These are phyloP conservation scores for Dissostichus mawsoni DNA, from an alignment of 2,113 vertebrate species.

Conservation along the genomic window DNA sequence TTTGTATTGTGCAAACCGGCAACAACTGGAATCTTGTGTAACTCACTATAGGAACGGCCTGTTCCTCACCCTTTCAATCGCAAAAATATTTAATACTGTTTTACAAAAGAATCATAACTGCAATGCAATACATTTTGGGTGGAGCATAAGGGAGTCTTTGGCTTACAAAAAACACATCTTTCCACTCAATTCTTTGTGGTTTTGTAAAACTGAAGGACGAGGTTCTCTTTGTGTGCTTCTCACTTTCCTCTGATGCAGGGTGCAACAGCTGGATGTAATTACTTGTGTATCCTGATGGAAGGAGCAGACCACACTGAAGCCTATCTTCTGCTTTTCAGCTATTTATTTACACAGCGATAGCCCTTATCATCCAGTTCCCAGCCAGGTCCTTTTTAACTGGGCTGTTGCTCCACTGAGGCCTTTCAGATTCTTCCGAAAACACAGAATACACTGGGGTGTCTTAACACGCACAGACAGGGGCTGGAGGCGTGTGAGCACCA, in stretches of 20 bases:
- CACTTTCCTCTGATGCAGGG: constrained; percentile 33
- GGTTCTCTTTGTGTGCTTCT: constrained; percentile 35
- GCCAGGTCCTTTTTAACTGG: constrained; percentile 41
- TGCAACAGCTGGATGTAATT: constrained; percentile 80
- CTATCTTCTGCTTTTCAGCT: constrained; percentile 59
- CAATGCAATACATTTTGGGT: background rate
- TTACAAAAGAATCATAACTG: background rate
- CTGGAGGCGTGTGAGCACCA: constrained; percentile 5
- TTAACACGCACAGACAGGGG: constrained; percentile 37
- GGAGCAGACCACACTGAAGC: constrained; percentile 79
- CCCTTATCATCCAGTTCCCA: constrained; percentile 72
- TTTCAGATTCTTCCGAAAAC: constrained; percentile 44
- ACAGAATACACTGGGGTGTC: constrained; percentile 51
- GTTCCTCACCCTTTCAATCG: background rate
- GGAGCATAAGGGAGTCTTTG: background rate
- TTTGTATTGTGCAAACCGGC: background rate
- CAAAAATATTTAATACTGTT: background rate
- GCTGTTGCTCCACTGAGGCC: constrained; percentile 32
- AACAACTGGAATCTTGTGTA: background rate
- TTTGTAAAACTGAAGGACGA: constrained; percentile 9
- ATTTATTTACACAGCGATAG: constrained; percentile 78
- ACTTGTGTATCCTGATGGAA: constrained; percentile 66
- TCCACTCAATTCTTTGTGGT: background rate
- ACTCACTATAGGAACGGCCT: background rate
- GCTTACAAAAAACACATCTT: constrained; percentile 5